Conservation (phyloP, 2,797 vertebrate genomes). For the Trachurus trachurus region DNA sequence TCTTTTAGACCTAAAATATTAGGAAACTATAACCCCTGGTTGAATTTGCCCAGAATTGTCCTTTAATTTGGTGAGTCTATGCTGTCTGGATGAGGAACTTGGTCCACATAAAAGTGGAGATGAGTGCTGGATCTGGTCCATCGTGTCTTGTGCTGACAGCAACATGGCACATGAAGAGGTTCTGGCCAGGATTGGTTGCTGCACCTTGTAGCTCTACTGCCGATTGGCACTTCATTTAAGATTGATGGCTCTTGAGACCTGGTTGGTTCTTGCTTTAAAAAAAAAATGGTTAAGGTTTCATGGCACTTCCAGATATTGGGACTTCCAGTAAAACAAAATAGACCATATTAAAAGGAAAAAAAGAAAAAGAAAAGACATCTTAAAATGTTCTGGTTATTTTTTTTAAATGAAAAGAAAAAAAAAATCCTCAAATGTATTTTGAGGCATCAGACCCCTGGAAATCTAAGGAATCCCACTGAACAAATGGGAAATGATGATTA, state of each 20-base stretch:
- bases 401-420: not conserved
- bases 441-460: slow-evolving; percentile 9
- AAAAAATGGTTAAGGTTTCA: slow-evolving; percentile 21
- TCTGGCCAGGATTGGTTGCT: not conserved
- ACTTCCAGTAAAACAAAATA: slow-evolving; percentile 20
- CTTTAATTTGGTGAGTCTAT: no score
- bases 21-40: no score
- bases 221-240: no score
- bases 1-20: no score
- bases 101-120: no score
- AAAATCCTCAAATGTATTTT: slow-evolving; percentile 8
- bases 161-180: not conserved
- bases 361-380: not conserved
- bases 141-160: no score
- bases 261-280: slow-evolving; percentile 1
- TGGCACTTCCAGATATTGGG: slow-evolving; percentile 22
- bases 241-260: no score
- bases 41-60: no score
- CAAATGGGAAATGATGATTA: slow-evolving; percentile 30
- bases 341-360: slow-evolving; percentile 6
- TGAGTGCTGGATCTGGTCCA: no score
- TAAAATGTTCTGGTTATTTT: not conserved
- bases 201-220: not conserved
- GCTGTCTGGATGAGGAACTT: not conserved
- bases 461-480: slow-evolving; percentile 2